These are phyloP conservation scores for Acanthochromis polyacanthus DNA, from an alignment of 2,113 vertebrate species.

Conservation along the genomic window DNA sequence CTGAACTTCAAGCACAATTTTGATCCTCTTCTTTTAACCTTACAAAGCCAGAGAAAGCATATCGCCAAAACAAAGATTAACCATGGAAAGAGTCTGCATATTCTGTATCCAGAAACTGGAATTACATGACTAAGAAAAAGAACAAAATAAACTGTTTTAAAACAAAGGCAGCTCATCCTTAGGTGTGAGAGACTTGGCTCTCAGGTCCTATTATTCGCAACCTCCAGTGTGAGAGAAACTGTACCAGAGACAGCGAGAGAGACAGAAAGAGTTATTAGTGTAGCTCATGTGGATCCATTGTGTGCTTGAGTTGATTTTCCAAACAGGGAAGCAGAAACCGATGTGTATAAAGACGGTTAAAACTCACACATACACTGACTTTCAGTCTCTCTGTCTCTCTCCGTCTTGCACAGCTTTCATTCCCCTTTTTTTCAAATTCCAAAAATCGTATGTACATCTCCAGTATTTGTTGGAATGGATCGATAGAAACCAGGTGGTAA, in stretches of 20 bases:
- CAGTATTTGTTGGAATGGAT: slow-evolving; percentile 65
- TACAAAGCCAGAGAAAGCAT: slow-evolving; percentile 56
- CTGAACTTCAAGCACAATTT: slow-evolving; percentile 69
- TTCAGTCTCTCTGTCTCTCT: slow-evolving; percentile 58
- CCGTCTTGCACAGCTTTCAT: slow-evolving; percentile 37
- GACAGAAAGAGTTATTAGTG: slow-evolving; percentile 49
- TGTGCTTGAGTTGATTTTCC: slow-evolving; percentile 46
- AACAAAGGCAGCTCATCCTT: slow-evolving; percentile 70
- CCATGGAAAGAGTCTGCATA: slow-evolving; percentile 79
- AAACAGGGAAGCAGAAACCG: slow-evolving; percentile 44
- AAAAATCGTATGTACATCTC: slow-evolving; percentile 72
- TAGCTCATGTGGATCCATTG: slow-evolving; percentile 27
- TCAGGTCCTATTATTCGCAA: slow-evolving; percentile 62
- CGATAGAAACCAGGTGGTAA: slow-evolving; percentile 71
- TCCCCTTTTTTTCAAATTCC: slow-evolving; percentile 30
- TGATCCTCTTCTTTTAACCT: slow-evolving; percentile 62
- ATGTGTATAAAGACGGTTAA: slow-evolving; percentile 17
- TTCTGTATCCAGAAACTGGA: slow-evolving; percentile 67
- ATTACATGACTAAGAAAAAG: slow-evolving; percentile 57
- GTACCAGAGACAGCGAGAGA: slow-evolving; percentile 50
- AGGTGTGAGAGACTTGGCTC: slow-evolving; percentile 56
- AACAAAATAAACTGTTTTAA: neutral
- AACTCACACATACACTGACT: slow-evolving; percentile 35
- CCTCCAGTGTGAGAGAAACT: slow-evolving; percentile 53
- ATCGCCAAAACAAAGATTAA: slow-evolving; percentile 58